A percentile compares a stretch with the other conserved stretches of the same genome.
Conservation (phyloP, 2,888 invertebrate species). For the Pemphredon lugubris region DNA sequence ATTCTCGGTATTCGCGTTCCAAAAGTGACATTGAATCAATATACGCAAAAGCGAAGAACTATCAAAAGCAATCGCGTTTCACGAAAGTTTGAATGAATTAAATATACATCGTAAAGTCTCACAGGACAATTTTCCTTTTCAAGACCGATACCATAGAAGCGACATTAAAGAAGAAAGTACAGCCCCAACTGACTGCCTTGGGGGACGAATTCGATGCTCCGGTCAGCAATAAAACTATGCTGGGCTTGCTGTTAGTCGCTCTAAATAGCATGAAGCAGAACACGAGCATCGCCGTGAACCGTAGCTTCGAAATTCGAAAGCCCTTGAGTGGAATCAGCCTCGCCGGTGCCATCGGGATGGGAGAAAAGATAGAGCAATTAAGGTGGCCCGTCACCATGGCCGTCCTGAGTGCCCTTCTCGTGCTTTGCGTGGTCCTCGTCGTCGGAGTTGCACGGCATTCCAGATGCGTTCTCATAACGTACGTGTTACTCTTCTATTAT, state of each 20-base stretch:
- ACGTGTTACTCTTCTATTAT: conserved; percentile 76
- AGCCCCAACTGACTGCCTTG: conserved; percentile 87
- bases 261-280: conserved; percentile 88
- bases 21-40: no score
- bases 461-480: conserved; percentile 92
- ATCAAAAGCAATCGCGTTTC: background rate
- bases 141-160: conserved; percentile 90
- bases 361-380: conserved; percentile 88
- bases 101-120: no score
- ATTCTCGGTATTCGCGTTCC: no score
- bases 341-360: conserved; percentile 84
- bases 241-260: conserved; percentile 87
- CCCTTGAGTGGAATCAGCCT: conserved; percentile 88
- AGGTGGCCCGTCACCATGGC: conserved; percentile 96
- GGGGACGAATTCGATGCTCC: conserved; percentile 90
- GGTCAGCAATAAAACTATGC: conserved; percentile 89
- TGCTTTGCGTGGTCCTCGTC: conserved; percentile 93
- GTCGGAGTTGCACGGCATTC: conserved; percentile 95
- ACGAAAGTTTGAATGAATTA: no score
- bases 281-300: conserved; percentile 88
- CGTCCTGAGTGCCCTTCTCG: conserved; percentile 91
- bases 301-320: conserved; percentile 88
- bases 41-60: no score
- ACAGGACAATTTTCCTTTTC: conserved; percentile 44
- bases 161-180: conserved; percentile 87